Evolutionary conservation across 2,113 vertebrate genomes (phyloP).

Genomic region (Vulpes ferrilata): DNA sequence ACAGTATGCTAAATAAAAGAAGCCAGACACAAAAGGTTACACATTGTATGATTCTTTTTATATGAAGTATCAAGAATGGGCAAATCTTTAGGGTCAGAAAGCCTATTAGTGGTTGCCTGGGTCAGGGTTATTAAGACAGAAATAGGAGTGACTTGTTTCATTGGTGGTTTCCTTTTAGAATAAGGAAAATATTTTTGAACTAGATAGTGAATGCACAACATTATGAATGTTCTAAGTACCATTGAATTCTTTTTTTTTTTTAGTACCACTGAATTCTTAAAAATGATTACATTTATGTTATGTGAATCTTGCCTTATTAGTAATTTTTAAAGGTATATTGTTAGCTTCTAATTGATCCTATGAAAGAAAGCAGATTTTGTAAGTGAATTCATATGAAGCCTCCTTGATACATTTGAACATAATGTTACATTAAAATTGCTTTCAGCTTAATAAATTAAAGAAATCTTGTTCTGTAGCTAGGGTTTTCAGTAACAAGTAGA

Average conservation of each 20-base stretch:
- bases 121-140: background rate
- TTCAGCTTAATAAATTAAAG: background rate
- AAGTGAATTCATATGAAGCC: background rate
- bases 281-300: background rate
- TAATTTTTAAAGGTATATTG: background rate
- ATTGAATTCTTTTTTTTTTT: background rate
- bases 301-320: background rate
- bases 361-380: background rate
- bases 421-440: background rate
- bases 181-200: background rate
- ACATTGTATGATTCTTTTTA: background rate
- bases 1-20: background rate
- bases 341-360: background rate
- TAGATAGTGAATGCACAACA: background rate
- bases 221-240: background rate
- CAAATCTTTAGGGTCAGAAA: background rate
- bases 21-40: background rate
- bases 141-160: background rate
- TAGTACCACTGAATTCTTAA: background rate
- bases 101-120: background rate
- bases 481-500: background rate
- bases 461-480: background rate
- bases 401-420: background rate
- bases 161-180: background rate
- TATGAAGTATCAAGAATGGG: background rate